phyloP scores from a whole-genome alignment of 2,113 vertebrate genomes.

The Bos javanicus region DNA sequence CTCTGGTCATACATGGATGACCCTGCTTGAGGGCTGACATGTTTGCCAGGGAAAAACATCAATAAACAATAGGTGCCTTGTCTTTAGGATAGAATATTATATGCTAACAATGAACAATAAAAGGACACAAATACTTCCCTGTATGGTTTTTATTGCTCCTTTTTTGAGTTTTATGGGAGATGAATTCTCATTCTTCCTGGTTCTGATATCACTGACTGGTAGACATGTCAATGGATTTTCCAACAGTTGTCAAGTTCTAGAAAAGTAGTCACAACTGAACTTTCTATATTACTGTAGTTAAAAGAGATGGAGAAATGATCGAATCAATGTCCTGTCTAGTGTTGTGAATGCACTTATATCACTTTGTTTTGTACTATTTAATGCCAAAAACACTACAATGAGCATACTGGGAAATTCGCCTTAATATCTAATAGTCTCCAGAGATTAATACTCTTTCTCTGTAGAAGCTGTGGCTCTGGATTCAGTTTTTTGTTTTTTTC shows the following conservation, averaged over 20 bases:
- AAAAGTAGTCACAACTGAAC: background rate
- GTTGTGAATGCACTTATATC: background rate
- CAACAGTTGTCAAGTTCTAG: background rate
- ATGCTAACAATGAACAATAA: background rate
- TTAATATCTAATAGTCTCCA: background rate
- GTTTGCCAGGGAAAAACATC: background rate
- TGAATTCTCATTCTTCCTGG: background rate
- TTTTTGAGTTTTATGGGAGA: background rate
- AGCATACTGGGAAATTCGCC: background rate
- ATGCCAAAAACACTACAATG: background rate
- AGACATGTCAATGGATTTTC: background rate
- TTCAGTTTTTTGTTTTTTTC: background rate
- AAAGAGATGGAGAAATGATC: background rate
- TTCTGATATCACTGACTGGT: background rate
- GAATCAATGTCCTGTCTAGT: background rate
- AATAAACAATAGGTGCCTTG: background rate
- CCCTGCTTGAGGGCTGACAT: background rate
- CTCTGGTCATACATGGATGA: background rate
- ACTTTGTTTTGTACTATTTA: background rate
- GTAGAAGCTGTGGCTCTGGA: accelerated
- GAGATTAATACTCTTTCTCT: background rate
- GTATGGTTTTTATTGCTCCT: background rate
- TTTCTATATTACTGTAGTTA: background rate
- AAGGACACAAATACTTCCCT: background rate
- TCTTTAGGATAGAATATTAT: background rate